Evolutionary conservation across 1,140 invertebrate species (phyloP).

Genomic region (Drosophila yakuba): DNA sequence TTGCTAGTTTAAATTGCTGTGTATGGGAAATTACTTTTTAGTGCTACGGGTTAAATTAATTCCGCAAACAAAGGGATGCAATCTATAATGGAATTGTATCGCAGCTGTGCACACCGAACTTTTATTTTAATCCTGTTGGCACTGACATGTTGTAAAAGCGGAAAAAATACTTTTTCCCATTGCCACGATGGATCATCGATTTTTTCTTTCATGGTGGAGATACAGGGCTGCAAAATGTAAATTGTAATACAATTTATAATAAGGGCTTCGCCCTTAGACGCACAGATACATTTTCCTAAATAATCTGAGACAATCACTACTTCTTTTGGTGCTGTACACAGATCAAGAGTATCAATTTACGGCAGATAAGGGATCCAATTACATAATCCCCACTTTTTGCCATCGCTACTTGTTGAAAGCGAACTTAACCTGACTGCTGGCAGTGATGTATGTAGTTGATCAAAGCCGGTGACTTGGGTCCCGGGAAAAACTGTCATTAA

Average conservation of each 20-base stretch:
- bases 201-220: not conserved
- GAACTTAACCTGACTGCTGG: slow-evolving; percentile 15
- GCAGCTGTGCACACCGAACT: not conserved
- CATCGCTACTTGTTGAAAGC: slow-evolving; percentile 3
- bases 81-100: not conserved
- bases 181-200: not conserved
- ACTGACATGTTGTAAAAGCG: not conserved
- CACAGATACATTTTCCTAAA: not conserved
- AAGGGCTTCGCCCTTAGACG: no score
- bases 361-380: slow-evolving; percentile 19
- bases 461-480: slow-evolving; percentile 56
- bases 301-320: not conserved
- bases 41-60: not conserved
- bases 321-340: no score
- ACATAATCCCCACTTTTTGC: slow-evolving; percentile 6
- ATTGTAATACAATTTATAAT: no score
- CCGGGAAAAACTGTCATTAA: slow-evolving; percentile 59
- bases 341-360: slow-evolving; percentile 6
- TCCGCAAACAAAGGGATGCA: not conserved
- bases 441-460: slow-evolving; percentile 60
- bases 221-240: not conserved
- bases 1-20: no score
- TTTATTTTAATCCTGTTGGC: not conserved
- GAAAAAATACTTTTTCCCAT: not conserved
- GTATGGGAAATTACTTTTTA: not conserved